Percentiles rank a stretch among this genome's conserved stretches.
Conservation (phyloP, 2,888 invertebrate genomes). For the Trissolcus japonicus region DNA sequence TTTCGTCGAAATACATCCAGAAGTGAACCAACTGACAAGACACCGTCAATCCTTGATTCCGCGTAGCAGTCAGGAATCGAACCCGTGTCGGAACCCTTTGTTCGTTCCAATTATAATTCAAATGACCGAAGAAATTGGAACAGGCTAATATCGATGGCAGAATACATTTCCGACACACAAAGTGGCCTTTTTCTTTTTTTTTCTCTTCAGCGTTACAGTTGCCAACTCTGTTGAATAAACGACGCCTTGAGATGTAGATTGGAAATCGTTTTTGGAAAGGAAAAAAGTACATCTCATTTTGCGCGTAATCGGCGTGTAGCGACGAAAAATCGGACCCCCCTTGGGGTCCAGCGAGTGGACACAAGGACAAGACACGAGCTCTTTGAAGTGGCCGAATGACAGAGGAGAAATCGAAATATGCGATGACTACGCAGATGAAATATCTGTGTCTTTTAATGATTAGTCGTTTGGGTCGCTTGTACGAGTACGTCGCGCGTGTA, state of each 20-base stretch:
- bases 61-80: slow-evolving; percentile 10
- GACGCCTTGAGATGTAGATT: not conserved
- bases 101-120: slow-evolving; percentile 33
- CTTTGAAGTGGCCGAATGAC: slow-evolving; percentile 69
- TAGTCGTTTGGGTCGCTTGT: slow-evolving; percentile 59
- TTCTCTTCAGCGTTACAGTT: slow-evolving; percentile 3
- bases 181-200: slow-evolving; percentile 7
- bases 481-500: slow-evolving; percentile 41
- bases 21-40: slow-evolving; percentile 1
- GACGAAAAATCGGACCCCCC: slow-evolving; percentile 50
- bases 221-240: slow-evolving; percentile 4
- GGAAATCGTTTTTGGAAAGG: slow-evolving; percentile 4
- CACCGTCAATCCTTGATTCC: slow-evolving; percentile 11
- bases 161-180: slow-evolving; percentile 21
- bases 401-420: slow-evolving; percentile 71
- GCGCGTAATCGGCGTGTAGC: slow-evolving; percentile 32
- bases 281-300: slow-evolving; percentile 34
- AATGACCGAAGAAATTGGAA: slow-evolving; percentile 5
- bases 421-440: slow-evolving; percentile 71
- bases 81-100: slow-evolving; percentile 22
- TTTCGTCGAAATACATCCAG: slow-evolving; percentile 1
- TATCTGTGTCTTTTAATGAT: slow-evolving; percentile 68
- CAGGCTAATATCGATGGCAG: slow-evolving; percentile 15
- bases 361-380: slow-evolving; percentile 56
- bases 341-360: slow-evolving; percentile 34